phyloP scores from a whole-genome alignment of 2,113 vertebrate genomes.

The Hemiscyllium ocellatum region DNA sequence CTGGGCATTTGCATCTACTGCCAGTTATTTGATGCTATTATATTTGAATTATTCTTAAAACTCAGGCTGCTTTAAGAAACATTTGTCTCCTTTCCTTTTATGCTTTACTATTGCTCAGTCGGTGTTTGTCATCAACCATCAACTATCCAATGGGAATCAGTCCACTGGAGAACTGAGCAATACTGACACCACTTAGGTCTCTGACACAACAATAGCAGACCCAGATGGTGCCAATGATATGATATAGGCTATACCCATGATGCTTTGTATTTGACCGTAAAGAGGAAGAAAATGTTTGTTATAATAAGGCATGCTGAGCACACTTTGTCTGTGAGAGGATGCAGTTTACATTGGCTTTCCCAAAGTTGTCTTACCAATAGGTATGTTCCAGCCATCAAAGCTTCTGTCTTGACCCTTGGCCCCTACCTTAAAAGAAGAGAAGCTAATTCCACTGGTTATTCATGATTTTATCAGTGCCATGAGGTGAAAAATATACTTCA shows the following conservation, averaged over 20 bases:
- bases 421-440: too few species aligned
- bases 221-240: not conserved
- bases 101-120: not conserved
- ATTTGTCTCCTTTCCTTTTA: not conserved
- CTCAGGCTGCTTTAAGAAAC: not conserved
- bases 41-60: not conserved
- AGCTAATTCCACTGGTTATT: too few species aligned
- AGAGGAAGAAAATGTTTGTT: not conserved
- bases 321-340: not conserved
- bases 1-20: too few species aligned
- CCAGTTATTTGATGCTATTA: not conserved
- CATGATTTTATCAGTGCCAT: not conserved
- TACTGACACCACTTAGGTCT: not conserved
- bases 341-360: not conserved
- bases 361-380: not conserved
- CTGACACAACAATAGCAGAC: not conserved
- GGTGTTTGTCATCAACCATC: not conserved
- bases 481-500: not conserved
- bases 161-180: too few species aligned
- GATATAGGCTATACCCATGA: not conserved
- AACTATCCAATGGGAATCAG: not conserved
- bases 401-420: too few species aligned
- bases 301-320: not conserved
- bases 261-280: too few species aligned
- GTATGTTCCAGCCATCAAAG: too few species aligned